Evolutionary conservation across 2,113 vertebrate species (phyloP), one percentile per base, ranked within the genome.

Genomic region (Syngnathoides biaculeatus): DNA sequence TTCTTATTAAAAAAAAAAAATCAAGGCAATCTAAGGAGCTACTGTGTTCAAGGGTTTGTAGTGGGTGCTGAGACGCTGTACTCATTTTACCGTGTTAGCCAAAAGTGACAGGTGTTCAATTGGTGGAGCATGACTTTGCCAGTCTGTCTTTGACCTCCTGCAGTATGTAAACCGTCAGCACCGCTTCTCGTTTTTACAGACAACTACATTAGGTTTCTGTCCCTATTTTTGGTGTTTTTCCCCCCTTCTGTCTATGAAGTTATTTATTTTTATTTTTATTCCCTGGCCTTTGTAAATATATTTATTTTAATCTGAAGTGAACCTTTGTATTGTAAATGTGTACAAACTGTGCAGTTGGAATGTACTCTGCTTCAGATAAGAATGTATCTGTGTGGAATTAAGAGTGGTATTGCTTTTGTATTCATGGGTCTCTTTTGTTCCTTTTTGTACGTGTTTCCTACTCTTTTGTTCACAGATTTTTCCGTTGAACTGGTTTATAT

Each of bases 221-320:
- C 77, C 76, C 59, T 83, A 12, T 77, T 86, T 79, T 80, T 71
- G 93, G 94, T 92, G 95, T 71, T 48, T 22, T 71, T 64, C 6
- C 6, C 6, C 6, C 6, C 39, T 13, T 53, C 77, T 73, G 68
- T 93, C 79, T 92, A 66, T 85, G 69, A 88, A 95, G 92, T 97
- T 98, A 98, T 98, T 99, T 98, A 98, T 98, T 97, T 92, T 78
- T 83, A 79, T 86, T 79, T 88, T 72, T 83, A 64, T 86, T 65
- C 45, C 45, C 59, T 75, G 73, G 80, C 81, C 90, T 91, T 89
- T 98, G 95, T 98, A 98, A 96, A 98, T 97, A 98, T 99, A 98
- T 99, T 98, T 99, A 98, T 98, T 98, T 95, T 93, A 92, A 94
- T 93, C 93, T 97, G 94, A 94, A 91, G 92, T 94, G 95, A 95